Base-by-base conservation (phyloP, 2,797 vertebrate genomes). In the Dallia pectoralis region DNA sequence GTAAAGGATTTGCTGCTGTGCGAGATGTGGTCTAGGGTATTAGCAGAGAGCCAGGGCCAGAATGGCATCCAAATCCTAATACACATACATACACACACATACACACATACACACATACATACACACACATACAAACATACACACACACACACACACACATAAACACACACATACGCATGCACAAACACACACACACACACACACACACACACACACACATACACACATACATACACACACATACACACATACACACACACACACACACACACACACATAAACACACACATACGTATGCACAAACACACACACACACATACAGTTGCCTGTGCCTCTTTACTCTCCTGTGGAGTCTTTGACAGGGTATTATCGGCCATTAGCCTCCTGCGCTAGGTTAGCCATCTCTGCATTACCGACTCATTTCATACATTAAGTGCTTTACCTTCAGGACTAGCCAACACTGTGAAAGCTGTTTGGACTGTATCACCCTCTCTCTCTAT, bases 371-470 rank as follows among this genome's bases (percentile, higher is more conserved):
- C n/a, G 65, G 27, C 85, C 78, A 84, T 87, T 86, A 83, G 79
- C 68, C 61, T 7, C 56, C 16, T 65, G 70, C 1, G 59, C 68
- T 67, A 1, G 25, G 53, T 70, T 63, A n/a, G 67, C 74, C 76
- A 71, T 80, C 79, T 78, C 77, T 71, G 72, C 84, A 84, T 82
- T 82, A 81, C 63, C 72, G 67, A 79, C 83, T 91, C 86, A 91
- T 91, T 92, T 92, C 89, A 91, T 90, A 90, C 90, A 66, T 82
- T 86, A 90, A 87, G 80, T 79, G 47, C 83, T 87, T 91, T 90
- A 85, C 86, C 82, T 84, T 78, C 79, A 77, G 84, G 76, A 81
- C 74, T 67, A 9, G 51, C 51, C 51, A 19, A 33, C 63, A 69
- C 84, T 80, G 84, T 86, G 86, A 87, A 81, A 86, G 85, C 88